Percentiles rank a stretch among this genome's conserved stretches.
These are phyloP conservation scores for Rhombomys opimus DNA, from an alignment of 2,113 vertebrate species.

Conservation along the genomic window DNA sequence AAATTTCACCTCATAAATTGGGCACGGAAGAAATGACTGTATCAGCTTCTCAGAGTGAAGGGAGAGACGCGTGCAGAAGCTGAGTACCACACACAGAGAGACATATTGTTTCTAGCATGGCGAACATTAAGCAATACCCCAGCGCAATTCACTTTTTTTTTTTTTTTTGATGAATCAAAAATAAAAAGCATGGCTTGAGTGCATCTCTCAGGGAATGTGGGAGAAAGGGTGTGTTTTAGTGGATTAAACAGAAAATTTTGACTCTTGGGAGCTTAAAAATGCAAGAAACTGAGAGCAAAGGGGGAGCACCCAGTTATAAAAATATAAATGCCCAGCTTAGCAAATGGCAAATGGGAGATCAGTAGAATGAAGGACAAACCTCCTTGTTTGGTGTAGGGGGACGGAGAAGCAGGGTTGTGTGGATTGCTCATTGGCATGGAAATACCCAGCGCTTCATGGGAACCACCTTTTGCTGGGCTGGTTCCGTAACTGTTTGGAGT, in stretches of 20 bases:
- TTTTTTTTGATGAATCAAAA: not conserved
- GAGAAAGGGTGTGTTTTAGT: not conserved
- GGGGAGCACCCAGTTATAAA: not conserved
- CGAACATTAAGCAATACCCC: fast-evolving
- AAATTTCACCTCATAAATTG: not conserved
- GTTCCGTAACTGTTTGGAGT: not conserved
- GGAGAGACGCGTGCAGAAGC: not conserved
- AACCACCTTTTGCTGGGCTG: not conserved
- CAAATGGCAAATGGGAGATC: not conserved
- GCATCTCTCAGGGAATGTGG: not conserved
- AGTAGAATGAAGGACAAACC: not conserved
- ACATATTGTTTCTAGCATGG: not conserved
- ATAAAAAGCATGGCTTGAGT: not conserved
- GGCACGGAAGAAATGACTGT: not conserved
- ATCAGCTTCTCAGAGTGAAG: not conserved
- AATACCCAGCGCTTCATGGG: not conserved
- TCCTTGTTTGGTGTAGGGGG: not conserved
- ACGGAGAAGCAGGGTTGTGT: not conserved
- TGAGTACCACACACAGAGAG: not conserved
- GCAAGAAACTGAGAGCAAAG: not conserved
- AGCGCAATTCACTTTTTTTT: not conserved
- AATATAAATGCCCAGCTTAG: not conserved
- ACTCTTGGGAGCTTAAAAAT: not conserved
- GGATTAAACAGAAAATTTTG: not conserved
- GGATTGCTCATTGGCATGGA: not conserved